Evolutionary conservation across 2,113 vertebrate genomes (phyloP).

Genomic region (Plestiodon gilberti): DNA sequence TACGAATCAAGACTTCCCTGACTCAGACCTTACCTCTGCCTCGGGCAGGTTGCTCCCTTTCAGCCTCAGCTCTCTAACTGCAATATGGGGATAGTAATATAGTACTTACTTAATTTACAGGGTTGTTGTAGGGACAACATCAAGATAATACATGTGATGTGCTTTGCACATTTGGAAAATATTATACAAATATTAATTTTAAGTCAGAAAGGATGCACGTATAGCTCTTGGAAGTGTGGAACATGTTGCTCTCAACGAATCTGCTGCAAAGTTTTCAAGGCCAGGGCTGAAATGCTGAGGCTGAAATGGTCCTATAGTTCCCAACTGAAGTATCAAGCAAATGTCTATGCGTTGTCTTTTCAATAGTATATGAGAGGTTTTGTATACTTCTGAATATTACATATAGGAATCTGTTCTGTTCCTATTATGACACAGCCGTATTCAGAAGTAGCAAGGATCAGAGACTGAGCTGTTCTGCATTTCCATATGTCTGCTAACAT

Average conservation of each 20-base stretch:
- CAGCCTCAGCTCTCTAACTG: no score
- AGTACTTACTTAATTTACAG: no score
- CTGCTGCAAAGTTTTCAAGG: background rate
- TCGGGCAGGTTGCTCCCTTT: no score
- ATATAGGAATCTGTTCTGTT: slow-evolving; percentile 7
- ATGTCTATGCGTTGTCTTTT: background rate
- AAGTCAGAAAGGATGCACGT: background rate
- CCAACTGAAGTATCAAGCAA: background rate
- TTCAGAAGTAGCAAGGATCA: background rate
- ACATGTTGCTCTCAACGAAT: background rate
- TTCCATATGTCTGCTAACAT: slow-evolving; percentile 16
- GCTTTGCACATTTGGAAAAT: no score
- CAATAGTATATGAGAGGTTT: background rate
- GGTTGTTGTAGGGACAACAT: no score
- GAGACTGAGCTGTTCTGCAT: background rate
- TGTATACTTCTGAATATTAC: background rate
- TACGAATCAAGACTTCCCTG: no score
- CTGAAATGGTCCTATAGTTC: background rate
- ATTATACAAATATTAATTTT: no score
- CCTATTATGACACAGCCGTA: background rate
- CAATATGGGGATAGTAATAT: no score
- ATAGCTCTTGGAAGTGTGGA: background rate
- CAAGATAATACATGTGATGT: no score
- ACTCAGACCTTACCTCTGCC: no score
- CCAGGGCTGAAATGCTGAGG: background rate